Percentiles rank a stretch among this genome's conserved stretches.
phyloP scores from a whole-genome alignment of 2,113 vertebrate species.

The Rhinoptilus africanus region DNA sequence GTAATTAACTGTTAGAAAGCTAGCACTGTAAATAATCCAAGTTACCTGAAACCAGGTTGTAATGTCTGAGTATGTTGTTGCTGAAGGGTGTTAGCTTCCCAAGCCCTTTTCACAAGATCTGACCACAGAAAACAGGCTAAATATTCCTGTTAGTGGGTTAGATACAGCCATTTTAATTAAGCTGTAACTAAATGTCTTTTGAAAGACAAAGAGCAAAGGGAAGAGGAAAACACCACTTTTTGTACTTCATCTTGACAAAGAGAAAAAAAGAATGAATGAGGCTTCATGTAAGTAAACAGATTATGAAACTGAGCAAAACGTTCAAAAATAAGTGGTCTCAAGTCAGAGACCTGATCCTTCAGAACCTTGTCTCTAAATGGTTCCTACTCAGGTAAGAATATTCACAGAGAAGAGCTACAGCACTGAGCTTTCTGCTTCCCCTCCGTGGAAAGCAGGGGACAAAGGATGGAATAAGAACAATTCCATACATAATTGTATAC shows the following conservation, averaged over 20 bases:
- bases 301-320: background rate
- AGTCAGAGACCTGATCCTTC: background rate
- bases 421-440: background rate
- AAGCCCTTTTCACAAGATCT: background rate
- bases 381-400: background rate
- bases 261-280: background rate
- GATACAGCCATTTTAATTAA: background rate
- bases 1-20: slow-evolving; percentile 24
- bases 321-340: background rate
- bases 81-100: background rate
- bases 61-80: background rate
- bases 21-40: slow-evolving; percentile 7
- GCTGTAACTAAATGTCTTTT: background rate
- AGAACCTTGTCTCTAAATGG: background rate
- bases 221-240: background rate
- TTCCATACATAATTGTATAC: background rate
- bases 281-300: background rate
- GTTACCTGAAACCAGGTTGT: slow-evolving; percentile 24
- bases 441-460: background rate
- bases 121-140: background rate
- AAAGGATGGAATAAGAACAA: background rate
- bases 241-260: background rate
- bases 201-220: background rate
- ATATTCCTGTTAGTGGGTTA: background rate
- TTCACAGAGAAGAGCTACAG: background rate